Base-by-base conservation (phyloP, 2,888 invertebrate species). In the Tetranychus truncatus region DNA sequence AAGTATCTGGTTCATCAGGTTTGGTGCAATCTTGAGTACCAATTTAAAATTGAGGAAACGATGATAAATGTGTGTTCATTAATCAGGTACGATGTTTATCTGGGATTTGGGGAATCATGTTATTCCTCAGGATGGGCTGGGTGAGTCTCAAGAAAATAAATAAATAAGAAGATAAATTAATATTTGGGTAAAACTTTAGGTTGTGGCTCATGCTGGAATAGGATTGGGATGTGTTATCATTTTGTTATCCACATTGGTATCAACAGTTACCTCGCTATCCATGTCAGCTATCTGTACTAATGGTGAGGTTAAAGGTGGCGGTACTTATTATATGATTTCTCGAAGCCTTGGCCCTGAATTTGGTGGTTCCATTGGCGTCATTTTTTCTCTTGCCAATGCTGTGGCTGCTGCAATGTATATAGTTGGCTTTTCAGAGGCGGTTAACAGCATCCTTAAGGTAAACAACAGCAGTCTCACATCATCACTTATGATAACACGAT, bases 91-190 rank as follows among this genome's bases (percentile, higher is more conserved):
- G 96, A 85, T 97, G 96, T 82, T 87, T 97, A 71, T 88, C 97
- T 81, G 97, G 97, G 84, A 97, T 99, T 81, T 97, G 95, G 91
- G 97, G 97, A 75, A 97, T 97, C 79, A 99, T 99, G 95, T 87
- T 99, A 78, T 99, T 99, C 84, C 87, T 97, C 79, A 89, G 96
- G 75, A 86, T 99, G 81, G 91, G 95, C 69, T 99, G 99, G 99
- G 92, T 72, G 15, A n/a, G 72, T 72, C 34, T 34, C 4, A 24
- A 34, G 34, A 34, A 34, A 5, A 34, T 34, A 34, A 34, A 34
- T 34, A 34, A 34, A 34, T 34, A 34, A 34, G 34, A 3, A 34
- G 4, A 34, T 3, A 34, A 34, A 34, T 34, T 34, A 34, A 34
- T 34, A 34, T 34, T 34, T 34, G 5, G 34, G 34, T 34, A 34